Base-by-base conservation (phyloP, 2,113 vertebrate species). In the Phaethon lepturus region DNA sequence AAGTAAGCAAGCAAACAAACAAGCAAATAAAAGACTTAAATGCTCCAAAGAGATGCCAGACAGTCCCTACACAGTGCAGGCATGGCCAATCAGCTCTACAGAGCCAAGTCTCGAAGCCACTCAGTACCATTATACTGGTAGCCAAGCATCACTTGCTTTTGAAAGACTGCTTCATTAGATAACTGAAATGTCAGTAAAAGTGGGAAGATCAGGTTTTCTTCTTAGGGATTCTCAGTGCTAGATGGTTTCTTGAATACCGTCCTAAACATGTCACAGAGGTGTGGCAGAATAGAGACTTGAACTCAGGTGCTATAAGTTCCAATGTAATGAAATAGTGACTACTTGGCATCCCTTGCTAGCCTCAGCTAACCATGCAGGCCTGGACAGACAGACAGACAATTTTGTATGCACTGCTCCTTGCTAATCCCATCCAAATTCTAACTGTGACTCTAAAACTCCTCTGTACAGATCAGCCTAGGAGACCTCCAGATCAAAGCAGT, bases 281-380 rank as follows among this genome's bases (percentile, higher is more conserved):
- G 26, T 19, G 23, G 53, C 44, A 84, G 29, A 66, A 55, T 1
- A 67, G 15, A 40, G 44, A 35, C 29, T 22, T 88, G 44, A 86
- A 44, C 28, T n/a, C 19, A 18, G 19, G 13, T 35, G 8, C 25
- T 76, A 45, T 53, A 47, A 66, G 35, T 18, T 5, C 42, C n/a
- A 17, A 1, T 0, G 3, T 18, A 64, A 72, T 33, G 28, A 79
- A 82, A 42, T 2, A 68, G 1, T 1, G 1, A 29, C 11, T 31
- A 25, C 10, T 40, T 72, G 28, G 17, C 20, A 53, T 29, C 4
- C 13, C 33, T 55, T 55, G 18, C 17, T 12, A 40, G 6, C 19
- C 28, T 49, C 53, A 87, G 29, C 19, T 60, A 64, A 24, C 44
- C 3, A 4, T 16, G 15, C 7, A 49, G 52, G 29, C 26, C 47